phyloP scores from a whole-genome alignment of 2,888 invertebrate species.

The Drosophila prostipennis region DNA sequence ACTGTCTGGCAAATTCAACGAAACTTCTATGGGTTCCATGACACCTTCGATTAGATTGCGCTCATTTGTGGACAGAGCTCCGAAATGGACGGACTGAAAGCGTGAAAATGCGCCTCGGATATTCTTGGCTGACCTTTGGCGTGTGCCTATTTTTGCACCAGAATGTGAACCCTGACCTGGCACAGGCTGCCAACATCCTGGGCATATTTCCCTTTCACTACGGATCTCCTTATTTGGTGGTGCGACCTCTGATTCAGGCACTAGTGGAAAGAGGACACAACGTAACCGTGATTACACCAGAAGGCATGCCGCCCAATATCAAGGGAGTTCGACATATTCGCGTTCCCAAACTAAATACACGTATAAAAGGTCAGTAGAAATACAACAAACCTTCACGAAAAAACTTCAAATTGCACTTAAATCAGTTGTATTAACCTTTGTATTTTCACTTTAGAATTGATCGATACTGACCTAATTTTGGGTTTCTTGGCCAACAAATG shows the following conservation, averaged over 20 bases:
- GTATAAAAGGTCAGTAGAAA: constrained; percentile 24
- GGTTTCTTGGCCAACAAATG: constrained; percentile 40
- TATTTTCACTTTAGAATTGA: constrained; percentile 3
- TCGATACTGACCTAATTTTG: neutral
- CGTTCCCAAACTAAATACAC: constrained; percentile 3
- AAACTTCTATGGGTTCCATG: neutral
- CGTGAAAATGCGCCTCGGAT: constrained; percentile 9
- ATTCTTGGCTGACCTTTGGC: neutral
- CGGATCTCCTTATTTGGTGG: constrained; percentile 60
- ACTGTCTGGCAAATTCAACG: neutral
- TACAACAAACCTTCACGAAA: too few relatives aligned
- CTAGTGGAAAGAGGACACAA: constrained; percentile 25
- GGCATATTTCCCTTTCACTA: constrained; percentile 50
- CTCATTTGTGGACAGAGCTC: constrained; percentile 4
- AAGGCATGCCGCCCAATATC: neutral
- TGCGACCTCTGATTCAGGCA: constrained; percentile 25
- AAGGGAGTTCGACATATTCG: constrained; percentile 30
- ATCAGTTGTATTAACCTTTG: neutral
- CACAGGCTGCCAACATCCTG: constrained; percentile 23
- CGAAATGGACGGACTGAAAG: constrained; percentile 8
- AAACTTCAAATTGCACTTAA: too few relatives aligned
- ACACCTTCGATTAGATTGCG: constrained; percentile 5
- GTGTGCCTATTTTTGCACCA: neutral
- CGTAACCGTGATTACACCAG: constrained; percentile 38
- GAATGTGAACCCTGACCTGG: neutral